Percentiles rank a stretch among this genome's conserved stretches.
phyloP scores from a whole-genome alignment of 2,888 invertebrate species.

The Eledona agricola region DNA sequence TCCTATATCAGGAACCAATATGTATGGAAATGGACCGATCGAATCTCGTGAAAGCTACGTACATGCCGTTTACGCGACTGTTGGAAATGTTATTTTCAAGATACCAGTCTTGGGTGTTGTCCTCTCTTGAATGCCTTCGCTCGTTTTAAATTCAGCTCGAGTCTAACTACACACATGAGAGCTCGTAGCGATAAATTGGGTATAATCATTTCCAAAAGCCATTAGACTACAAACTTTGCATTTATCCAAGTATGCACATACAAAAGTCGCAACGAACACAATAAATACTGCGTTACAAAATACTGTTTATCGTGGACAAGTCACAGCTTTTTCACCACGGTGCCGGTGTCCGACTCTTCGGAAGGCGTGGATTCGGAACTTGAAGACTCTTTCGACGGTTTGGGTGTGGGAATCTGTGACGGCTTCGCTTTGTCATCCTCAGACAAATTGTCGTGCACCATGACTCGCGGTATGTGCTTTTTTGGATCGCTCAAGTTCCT shows the following conservation, averaged over 20 bases:
- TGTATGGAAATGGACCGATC: constrained; percentile 56
- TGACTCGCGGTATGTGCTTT: constrained; percentile 65
- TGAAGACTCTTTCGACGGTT: constrained; percentile 58
- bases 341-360: constrained; percentile 61
- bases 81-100: constrained; percentile 37
- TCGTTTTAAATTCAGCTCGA: constrained; percentile 22
- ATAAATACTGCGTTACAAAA: constrained; percentile 42
- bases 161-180: constrained; percentile 16
- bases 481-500: constrained; percentile 53
- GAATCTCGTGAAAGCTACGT: constrained; percentile 42
- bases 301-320: constrained; percentile 38
- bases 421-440: constrained; percentile 41
- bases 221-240: no score
- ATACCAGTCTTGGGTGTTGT: constrained; percentile 27
- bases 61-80: constrained; percentile 40
- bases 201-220: no score
- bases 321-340: constrained; percentile 55
- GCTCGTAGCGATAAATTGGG: no score
- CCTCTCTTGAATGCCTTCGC: constrained; percentile 20
- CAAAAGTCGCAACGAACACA: constrained; percentile 23
- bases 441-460: constrained; percentile 55
- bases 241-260: constrained; percentile 18
- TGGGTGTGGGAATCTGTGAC: constrained; percentile 58
- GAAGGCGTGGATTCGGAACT: constrained; percentile 68
- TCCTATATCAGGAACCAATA: constrained; percentile 56